Base-by-base conservation (phyloP, 2,888 invertebrate genomes). In the Gari tellinella region DNA sequence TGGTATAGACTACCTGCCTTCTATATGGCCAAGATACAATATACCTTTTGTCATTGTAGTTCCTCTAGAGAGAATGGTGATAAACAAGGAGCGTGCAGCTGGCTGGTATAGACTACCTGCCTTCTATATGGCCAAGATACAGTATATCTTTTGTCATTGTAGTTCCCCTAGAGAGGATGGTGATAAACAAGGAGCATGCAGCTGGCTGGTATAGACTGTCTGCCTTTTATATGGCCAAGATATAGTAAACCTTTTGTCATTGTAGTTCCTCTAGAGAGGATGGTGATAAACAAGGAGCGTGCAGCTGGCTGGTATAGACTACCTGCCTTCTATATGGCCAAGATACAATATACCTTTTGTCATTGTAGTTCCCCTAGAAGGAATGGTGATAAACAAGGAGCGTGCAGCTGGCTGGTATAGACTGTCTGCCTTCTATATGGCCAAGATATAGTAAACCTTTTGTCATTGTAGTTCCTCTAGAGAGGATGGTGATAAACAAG, bases 91-190 rank as follows among this genome's bases (percentile, higher is more conserved):
- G 90, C 93, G 96, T 63, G 93, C 95, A 81, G 95, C 95, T 19
- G 96, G 96, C 55, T 95, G 95, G 56, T 96, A 96, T 90, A 93
- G 96, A 61, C 93, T 96, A 55, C 95, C 95, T 10, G 95, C 96
- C 41, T 96, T 96, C 90, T 96, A 96, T 92, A 91, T 95, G 89
- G 95, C 96, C 74, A 96, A 96, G 93, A 95, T 96, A n/a, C n/a
- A n/a, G n/a, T n/a, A n/a, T n/a, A n/a, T n/a, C n/a, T n/a, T n/a
- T n/a, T n/a, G n/a, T n/a, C n/a, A n/a, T 72, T 63, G 15, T 91
- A 96, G 96, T 96, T 94, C 96, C 96, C 58, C 94, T 95, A 60
- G 96, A 96, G 92, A 93, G 95, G 82, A 95, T 95, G 92, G 95
- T 96, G 38, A 95, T 96, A 81, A 95, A 95, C 91, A 96, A 96